Evolutionary conservation across 2,888 invertebrate genomes (phyloP).

Genomic region (Spilosoma lubricipeda): DNA sequence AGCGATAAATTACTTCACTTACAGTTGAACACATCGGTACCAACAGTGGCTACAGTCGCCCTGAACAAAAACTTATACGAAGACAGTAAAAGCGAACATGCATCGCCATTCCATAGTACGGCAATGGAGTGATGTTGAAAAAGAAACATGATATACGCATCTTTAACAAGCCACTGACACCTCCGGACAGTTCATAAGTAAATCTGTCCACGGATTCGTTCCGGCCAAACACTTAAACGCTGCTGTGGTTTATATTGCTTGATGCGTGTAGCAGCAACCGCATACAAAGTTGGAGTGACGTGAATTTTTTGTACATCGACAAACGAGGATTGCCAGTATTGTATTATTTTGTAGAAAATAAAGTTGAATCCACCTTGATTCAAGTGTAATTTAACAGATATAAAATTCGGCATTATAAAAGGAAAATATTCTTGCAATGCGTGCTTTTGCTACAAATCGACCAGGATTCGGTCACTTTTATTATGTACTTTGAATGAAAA

Average conservation of each 20-base stretch:
- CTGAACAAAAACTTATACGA: neutral
- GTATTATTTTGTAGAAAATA: too few species aligned
- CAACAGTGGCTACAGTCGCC: neutral
- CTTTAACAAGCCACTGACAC: slow-evolving; percentile 46
- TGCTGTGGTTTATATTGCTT: slow-evolving; percentile 10
- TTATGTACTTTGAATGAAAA: too few species aligned
- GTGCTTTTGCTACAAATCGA: too few species aligned
- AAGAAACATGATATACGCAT: slow-evolving; percentile 28
- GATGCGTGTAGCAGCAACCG: slow-evolving; percentile 16
- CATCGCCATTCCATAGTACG: neutral
- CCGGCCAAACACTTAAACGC: slow-evolving; percentile 38
- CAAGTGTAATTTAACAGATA: too few species aligned
- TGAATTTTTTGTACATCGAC: neutral
- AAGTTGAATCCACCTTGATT: too few species aligned
- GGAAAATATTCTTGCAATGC: too few species aligned
- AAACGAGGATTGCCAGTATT: neutral
- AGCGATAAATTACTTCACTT: neutral
- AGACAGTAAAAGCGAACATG: slow-evolving; percentile 1
- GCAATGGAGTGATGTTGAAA: slow-evolving; percentile 21
- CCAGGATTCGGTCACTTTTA: too few species aligned
- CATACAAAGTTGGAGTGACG: neutral
- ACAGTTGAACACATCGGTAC: neutral
- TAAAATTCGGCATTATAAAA: neutral
- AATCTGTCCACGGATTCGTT: slow-evolving; percentile 48
- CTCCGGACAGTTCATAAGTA: slow-evolving; percentile 45